Percentiles rank a stretch among this genome's conserved stretches.
phyloP scores from a whole-genome alignment of 2,888 invertebrate genomes.

The Nomada fabriciana region DNA sequence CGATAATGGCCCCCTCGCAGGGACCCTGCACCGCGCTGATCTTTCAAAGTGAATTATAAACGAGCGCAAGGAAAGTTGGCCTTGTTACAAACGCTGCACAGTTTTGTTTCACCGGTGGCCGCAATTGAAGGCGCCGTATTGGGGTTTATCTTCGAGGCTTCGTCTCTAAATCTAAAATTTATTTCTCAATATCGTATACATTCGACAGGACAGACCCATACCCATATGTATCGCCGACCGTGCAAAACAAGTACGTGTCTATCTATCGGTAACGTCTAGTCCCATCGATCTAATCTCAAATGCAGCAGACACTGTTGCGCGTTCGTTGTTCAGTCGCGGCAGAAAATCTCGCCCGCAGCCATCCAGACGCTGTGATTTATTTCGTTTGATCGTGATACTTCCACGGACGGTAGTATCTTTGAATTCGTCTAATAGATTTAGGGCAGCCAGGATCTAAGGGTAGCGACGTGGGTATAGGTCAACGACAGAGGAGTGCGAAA shows the following conservation, averaged over 20 bases:
- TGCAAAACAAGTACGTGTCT: background rate
- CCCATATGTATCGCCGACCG: background rate
- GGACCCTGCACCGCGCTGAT: background rate
- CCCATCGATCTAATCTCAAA: conserved; percentile 12
- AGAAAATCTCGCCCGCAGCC: background rate
- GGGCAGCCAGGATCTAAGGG: conserved; percentile 68
- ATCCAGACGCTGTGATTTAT: conserved; percentile 24
- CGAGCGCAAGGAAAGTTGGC: conserved; percentile 13
- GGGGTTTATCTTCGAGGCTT: too few relatives aligned
- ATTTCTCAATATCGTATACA: too few relatives aligned
- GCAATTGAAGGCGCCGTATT: background rate
- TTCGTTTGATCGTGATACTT: conserved; percentile 26
- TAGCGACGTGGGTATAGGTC: conserved; percentile 75
- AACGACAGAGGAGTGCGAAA: conserved; percentile 76
- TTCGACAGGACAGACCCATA: too few relatives aligned
- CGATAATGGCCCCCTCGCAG: conserved; percentile 29
- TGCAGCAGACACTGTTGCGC: background rate
- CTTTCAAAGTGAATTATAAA: conserved; percentile 34
- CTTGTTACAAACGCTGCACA: background rate
- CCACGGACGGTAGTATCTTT: conserved; percentile 30
- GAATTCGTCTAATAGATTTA: conserved; percentile 66
- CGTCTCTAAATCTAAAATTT: too few relatives aligned
- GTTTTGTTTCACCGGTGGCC: background rate
- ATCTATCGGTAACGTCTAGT: background rate
- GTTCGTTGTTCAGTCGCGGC: background rate